These are phyloP conservation scores for Syngnathus scovelli DNA, from an alignment of 2,113 vertebrate genomes.

Conservation along the genomic window DNA sequence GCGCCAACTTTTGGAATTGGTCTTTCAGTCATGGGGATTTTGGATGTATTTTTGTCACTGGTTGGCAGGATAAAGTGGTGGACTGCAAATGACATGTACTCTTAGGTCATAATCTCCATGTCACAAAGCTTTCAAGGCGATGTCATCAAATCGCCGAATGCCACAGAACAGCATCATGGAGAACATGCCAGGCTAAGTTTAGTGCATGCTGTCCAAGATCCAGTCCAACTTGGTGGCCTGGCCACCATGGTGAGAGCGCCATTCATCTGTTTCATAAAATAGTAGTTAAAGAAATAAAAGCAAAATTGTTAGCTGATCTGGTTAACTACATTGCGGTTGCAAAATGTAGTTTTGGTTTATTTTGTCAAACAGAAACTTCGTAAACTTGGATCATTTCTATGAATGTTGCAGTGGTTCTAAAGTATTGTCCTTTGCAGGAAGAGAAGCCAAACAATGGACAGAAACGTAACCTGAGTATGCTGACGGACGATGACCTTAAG, in stretches of 20 bases:
- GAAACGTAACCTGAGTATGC: neutral
- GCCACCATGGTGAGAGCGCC: neutral
- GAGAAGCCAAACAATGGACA: slow-evolving; percentile 1
- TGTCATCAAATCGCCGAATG: neutral
- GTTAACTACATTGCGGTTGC: neutral
- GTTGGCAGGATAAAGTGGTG: neutral
- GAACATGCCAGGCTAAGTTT: neutral
- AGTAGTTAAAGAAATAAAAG: neutral
- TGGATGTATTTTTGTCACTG: neutral
- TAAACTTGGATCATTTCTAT: neutral
- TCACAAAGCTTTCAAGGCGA: slow-evolving; percentile 2
- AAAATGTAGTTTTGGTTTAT: neutral
- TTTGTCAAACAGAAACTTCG: too few species aligned
- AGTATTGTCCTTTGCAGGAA: neutral
- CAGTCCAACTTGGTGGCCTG: neutral
- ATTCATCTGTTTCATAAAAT: neutral
- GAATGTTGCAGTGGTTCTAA: neutral
- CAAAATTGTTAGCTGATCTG: too few species aligned
- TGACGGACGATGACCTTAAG: neutral
- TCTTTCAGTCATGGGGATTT: neutral
- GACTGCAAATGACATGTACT: neutral
- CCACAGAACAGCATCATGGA: neutral
- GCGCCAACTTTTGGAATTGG: neutral
- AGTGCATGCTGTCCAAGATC: neutral
- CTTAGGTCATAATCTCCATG: neutral